phyloP scores from a whole-genome alignment of 2,888 invertebrate genomes.

The Pseudolycoriella hygida region DNA sequence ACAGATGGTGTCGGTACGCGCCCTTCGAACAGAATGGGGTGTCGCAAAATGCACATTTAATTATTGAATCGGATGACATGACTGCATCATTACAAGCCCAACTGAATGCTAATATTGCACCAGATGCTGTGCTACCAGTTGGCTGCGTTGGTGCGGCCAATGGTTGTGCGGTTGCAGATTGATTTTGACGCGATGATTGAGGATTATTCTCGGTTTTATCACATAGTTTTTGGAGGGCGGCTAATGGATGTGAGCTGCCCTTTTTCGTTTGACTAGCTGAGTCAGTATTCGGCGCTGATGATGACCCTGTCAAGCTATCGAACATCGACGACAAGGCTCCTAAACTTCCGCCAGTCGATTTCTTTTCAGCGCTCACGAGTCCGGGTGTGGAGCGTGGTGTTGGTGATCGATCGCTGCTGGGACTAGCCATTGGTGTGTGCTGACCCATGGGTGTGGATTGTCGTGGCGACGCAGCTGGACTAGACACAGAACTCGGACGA shows the following conservation, averaged over 20 bases:
- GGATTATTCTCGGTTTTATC: slow-evolving; percentile 80
- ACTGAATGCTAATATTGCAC: slow-evolving; percentile 76
- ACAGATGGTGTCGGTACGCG: slow-evolving; percentile 88
- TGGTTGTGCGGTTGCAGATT: slow-evolving; percentile 22
- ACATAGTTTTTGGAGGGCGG: slow-evolving; percentile 87
- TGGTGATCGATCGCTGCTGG: slow-evolving; percentile 59
- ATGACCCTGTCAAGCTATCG: slow-evolving; percentile 55
- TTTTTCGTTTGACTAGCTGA: slow-evolving; percentile 15
- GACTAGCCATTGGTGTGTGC: slow-evolving; percentile 37
- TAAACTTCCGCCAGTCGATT: slow-evolving; percentile 40
- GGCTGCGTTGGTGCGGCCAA: slow-evolving; percentile 19
- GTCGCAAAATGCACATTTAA: slow-evolving; percentile 91
- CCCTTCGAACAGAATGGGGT: slow-evolving; percentile 93
- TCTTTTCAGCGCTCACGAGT: slow-evolving; percentile 32
- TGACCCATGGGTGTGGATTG: slow-evolving; percentile 26
- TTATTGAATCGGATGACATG: slow-evolving; percentile 59
- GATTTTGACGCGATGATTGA: slow-evolving; percentile 18
- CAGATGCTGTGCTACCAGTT: slow-evolving; percentile 36
- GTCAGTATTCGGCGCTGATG: slow-evolving; percentile 17
- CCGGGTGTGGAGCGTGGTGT: slow-evolving; percentile 52
- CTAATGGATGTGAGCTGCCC: slow-evolving; percentile 64
- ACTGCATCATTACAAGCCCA: slow-evolving; percentile 91
- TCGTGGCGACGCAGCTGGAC: slow-evolving; percentile 34
- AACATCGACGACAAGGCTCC: slow-evolving; percentile 83
- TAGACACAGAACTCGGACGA: not conserved